phyloP scores from a whole-genome alignment of 2,113 vertebrate genomes.

The Cyprinodon brontotheroides region DNA sequence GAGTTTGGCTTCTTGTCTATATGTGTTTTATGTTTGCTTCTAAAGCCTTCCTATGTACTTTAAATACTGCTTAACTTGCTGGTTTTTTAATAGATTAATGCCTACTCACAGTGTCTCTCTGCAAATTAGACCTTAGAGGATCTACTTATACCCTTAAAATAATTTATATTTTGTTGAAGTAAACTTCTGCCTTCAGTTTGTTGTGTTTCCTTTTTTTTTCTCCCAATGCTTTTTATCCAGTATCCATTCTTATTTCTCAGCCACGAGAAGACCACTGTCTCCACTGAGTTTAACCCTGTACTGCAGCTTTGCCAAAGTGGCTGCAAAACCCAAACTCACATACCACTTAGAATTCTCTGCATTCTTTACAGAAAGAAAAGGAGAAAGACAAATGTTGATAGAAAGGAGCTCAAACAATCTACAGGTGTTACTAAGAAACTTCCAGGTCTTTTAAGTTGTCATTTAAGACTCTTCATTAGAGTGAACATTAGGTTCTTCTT shows the following conservation, averaged over 20 bases:
- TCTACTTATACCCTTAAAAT: not conserved
- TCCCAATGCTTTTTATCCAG: not conserved
- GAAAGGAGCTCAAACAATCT: not conserved
- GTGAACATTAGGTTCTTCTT: not conserved
- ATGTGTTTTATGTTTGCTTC: not conserved
- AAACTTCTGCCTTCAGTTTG: not conserved
- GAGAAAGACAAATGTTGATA: slow-evolving; percentile 5
- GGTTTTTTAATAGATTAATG: not conserved
- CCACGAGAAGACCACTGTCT: slow-evolving; percentile 36
- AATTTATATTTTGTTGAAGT: not conserved
- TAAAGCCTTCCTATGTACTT: too few relatives aligned
- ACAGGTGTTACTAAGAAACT: slow-evolving; percentile 14
- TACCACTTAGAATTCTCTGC: slow-evolving; percentile 26
- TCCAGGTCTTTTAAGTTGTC: slow-evolving; percentile 33
- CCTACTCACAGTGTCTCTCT: not conserved
- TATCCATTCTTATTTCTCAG: slow-evolving; percentile 24
- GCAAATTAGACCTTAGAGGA: not conserved
- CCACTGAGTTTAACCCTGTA: slow-evolving; percentile 26
- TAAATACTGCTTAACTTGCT: not conserved
- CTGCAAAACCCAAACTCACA: slow-evolving; percentile 22
- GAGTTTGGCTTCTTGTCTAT: not conserved
- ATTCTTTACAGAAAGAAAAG: slow-evolving; percentile 2
- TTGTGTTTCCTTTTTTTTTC: not conserved
- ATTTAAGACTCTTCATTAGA: slow-evolving; percentile 18
- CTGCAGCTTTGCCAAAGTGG: slow-evolving; percentile 7